phyloP scores from a whole-genome alignment of 1,140 invertebrate species.

The Musca domestica region DNA sequence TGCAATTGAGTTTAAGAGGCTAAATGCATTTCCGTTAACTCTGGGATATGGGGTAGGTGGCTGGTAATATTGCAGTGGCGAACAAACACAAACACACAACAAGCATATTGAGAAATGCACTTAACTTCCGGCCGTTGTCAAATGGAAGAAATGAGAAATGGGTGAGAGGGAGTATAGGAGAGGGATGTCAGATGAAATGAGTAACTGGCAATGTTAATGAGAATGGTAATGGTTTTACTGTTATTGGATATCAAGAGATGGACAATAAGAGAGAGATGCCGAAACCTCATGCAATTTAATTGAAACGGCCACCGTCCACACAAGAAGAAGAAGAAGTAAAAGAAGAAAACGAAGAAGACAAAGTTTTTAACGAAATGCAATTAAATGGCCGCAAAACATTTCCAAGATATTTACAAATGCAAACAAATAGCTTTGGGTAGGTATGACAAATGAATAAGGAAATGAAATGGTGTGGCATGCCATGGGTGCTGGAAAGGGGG shows the following conservation, averaged over 20 bases:
- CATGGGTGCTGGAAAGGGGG: no score
- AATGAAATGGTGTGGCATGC: no score
- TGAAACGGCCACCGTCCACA: conserved; percentile 48
- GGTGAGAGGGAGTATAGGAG: conserved; percentile 16
- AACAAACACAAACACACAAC: not conserved
- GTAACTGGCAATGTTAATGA: conserved; percentile 1
- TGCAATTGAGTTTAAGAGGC: not conserved
- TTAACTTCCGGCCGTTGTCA: conserved; percentile 50
- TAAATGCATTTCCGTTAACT: not conserved
- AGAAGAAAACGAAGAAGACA: not conserved
- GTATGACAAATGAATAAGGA: no score
- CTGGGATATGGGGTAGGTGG: not conserved
- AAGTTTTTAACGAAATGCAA: conserved; percentile 48
- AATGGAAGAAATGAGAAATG: conserved; percentile 19
- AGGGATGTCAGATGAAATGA: conserved; percentile 13
- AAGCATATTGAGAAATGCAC: conserved; percentile 30
- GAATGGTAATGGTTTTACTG: not conserved
- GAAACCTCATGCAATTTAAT: conserved; percentile 33
- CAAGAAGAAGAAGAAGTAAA: no score
- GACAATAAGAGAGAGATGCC: conserved; percentile 4
- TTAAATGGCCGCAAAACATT: conserved; percentile 43
- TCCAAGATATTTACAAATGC: conserved; percentile 5
- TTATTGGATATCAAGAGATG: conserved; percentile 9
- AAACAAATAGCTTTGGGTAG: no score
- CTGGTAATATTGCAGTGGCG: not conserved